Percentiles rank a stretch among this genome's conserved stretches.
phyloP scores from a whole-genome alignment of 2,888 invertebrate genomes.

The Lissonota sp. region DNA sequence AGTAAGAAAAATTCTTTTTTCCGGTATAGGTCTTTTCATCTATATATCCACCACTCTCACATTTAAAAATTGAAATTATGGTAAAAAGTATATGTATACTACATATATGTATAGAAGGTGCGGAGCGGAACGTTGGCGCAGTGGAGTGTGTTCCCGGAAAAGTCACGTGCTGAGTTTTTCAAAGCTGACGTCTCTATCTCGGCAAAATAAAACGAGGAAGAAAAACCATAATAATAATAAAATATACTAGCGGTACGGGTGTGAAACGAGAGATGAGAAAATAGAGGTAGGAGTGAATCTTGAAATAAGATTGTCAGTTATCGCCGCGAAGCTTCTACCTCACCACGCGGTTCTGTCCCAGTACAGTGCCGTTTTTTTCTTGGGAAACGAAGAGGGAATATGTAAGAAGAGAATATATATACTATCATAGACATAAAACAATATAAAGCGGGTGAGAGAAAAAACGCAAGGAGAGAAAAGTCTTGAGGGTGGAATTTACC shows the following conservation, averaged over 20 bases:
- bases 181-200: slow-evolving; percentile 4
- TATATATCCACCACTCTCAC: background rate
- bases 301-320: slow-evolving; percentile 69
- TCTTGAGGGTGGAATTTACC: slow-evolving; percentile 35
- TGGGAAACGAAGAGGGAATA: slow-evolving; percentile 21
- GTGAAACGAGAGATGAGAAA: slow-evolving; percentile 19
- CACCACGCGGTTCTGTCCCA: background rate
- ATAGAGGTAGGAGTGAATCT: slow-evolving; percentile 61
- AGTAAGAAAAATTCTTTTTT: background rate
- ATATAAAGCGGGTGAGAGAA: background rate
- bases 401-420: slow-evolving; percentile 9
- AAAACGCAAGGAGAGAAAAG: background rate
- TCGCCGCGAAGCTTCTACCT: slow-evolving; percentile 42
- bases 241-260: slow-evolving; percentile 7
- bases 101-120: background rate
- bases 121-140: background rate
- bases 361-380: slow-evolving; percentile 1
- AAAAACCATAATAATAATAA: slow-evolving; percentile 18
- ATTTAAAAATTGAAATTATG: slow-evolving; percentile 39
- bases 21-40: background rate
- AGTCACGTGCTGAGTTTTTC: slow-evolving; percentile 48
- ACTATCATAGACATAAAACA: no score
- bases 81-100: background rate
- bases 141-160: background rate
- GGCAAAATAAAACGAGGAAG: slow-evolving; percentile 9